Evolutionary conservation across 2,113 vertebrate genomes (phyloP), one percentile per base, ranked within the genome.

Genomic region (Bucco capensis): DNA sequence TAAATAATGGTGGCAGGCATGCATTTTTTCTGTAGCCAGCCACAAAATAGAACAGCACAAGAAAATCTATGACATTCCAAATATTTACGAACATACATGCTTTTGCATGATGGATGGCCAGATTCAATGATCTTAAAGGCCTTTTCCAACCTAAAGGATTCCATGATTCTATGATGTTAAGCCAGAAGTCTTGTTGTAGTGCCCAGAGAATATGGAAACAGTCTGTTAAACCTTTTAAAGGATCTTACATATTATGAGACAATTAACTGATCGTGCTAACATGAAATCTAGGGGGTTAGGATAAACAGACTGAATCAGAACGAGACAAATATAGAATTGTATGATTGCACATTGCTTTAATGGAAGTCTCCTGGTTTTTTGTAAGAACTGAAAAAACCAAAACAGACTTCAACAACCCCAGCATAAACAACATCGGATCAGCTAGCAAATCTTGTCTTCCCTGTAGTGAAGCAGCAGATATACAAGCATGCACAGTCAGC

Each of bases 1-100:
- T 87, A 88, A 81, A 58, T 65, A 92, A 79, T 72, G 44, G 64
- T 76, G 62, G 76, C 54, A 94, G 71, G 37, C 70, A 73, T 17
- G 18, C 31, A 78, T 94, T 94, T 93, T 71, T 93, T 83, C 61
- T 37, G 30, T 54, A 76, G 46, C 35, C 14, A 57, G 71, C 38
- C 27, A 64, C 38, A 35, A 73, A 90, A 58, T 8, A 46, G 35
- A 54, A 49, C 18, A 23, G 47, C 46, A 22, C 16, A 30, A 80
- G 38, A 56, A 64, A 76, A 78, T 51, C 47, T 60, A 4, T 30
- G 54, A 71, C 76, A 57, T 57, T 15, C 4, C 71, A 76, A 92
- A 19, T 0, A 1, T 42, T n/a, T 38, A 22, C 3, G 21, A 24
- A 40, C 27, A 33, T 18, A 21, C 4, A 19, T 27, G 28, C 49